Evolutionary conservation across 1,140 invertebrate species (phyloP), one percentile per base, ranked within the genome.

Genomic region (Platorchestia sp.): DNA sequence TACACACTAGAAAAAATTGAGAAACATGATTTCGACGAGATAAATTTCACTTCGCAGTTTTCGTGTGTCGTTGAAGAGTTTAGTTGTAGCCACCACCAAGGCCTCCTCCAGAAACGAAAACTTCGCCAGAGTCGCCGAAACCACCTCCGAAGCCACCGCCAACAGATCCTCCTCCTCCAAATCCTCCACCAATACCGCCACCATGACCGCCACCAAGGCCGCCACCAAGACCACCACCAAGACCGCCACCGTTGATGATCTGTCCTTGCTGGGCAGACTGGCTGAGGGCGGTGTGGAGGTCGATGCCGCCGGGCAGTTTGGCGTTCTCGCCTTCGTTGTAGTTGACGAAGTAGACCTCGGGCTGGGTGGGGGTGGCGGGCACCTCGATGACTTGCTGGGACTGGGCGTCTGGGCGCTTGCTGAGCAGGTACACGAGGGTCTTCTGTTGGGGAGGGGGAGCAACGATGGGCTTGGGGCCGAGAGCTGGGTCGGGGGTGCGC

Each of bases 281-380:
- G 86, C 95, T 95, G 93, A 96, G 96, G 51, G 96, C 96, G 45
- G 95, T 95, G 47, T 96, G 96, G 42, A 96, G 96, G 95, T 96
- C 95, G 59, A 95, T 95, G 86, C 96, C 96, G 51, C 95, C 95
- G 45, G 96, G 96, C 10, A 96, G 95, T 7, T 86, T 47, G 40
- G 96, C 95, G 95, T 96, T 96, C 44, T 96, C 96, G 5, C 96
- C 96, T 0, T 96, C 96, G 36, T 87, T 96, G 95, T 96, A 96
- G 86, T 96, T 96, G 95, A 96, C 95, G 95, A 96, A 96, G 96
- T 86, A 96, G 59, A 96, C 95, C 95, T 96, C 96, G 45, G 96
- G 96, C 42, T 95, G 86, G 43, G 95, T 86, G 41, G 95, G 95
- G 22, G 90, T 95, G n/a, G 90, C 95, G 40, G 96, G 96, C 0